Evolutionary conservation across 2,113 vertebrate species (phyloP), one percentile per base, ranked within the genome.

Genomic region (Miniopterus natalensis): DNA sequence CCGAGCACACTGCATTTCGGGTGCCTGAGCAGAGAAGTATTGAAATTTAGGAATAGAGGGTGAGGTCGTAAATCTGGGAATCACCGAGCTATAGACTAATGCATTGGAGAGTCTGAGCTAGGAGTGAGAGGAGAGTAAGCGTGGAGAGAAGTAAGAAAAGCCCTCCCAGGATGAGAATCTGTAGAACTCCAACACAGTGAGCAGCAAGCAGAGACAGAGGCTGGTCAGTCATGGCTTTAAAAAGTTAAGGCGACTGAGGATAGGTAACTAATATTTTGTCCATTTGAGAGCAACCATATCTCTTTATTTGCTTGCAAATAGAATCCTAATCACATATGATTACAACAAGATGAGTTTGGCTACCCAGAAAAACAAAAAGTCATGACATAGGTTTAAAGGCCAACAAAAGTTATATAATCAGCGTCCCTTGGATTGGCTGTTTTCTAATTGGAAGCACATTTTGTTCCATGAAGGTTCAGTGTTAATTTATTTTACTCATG

Each of bases 401-500:
- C 68, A 91, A 77, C 0, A 94, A 31, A 83, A 74, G 17, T 83
- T 92, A 86, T 4, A 77, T 78, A 93, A 90, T 84, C 83, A 79
- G 8, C 45, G 14, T 36, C 81, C 40, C 6, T 27, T 84, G 93
- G 21, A 90, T 81, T 65, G 78, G 12, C 21, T 66, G 61, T 53
- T 94, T 49, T n/a, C 8, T 84, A 51, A 18, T 51, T 65, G 20
- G 36, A 73, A 93, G 4, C 1, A 0, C 6, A 86, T 51, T 85
- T 92, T 86, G 11, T 47, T 84, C 14, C 6, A 49, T 73, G 85
- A 88, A 47, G 12, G 21, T 31, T 78, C 40, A 89, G 12, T 83
- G 55, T 86, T 70, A 53, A 49, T 17, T 84, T 88, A 73, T 79
- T 96, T 96, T 96, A 80, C 65, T 85, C 29, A 23, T 88, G 17